Percentiles rank a stretch among this genome's conserved stretches.
phyloP scores from a whole-genome alignment of 2,888 invertebrate species.

The Clivina fossor region DNA sequence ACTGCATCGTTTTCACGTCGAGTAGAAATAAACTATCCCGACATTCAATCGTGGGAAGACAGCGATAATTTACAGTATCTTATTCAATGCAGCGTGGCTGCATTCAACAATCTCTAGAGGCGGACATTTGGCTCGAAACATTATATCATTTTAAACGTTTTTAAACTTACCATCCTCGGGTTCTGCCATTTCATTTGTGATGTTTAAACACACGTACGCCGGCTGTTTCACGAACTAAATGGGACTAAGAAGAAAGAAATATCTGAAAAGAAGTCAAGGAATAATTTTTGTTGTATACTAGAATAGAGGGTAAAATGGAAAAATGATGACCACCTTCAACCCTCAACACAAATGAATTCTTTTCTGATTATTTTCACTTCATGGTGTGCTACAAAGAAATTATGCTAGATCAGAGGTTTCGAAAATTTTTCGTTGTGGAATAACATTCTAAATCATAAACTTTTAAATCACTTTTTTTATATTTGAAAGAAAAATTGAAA shows the following conservation, averaged over 20 bases:
- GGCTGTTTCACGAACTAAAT: constrained; percentile 12
- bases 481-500: no score
- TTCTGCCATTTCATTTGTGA: constrained; percentile 2
- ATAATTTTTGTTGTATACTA: no score
- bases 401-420: constrained; percentile 31
- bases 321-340: constrained; percentile 26
- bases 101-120: constrained; percentile 13
- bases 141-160: constrained; percentile 21
- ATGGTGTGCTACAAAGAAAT: constrained; percentile 34
- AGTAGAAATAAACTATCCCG: no score
- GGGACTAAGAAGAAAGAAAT: no score
- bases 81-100: background rate
- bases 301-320: constrained; percentile 15
- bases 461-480: no score
- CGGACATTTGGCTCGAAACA: constrained; percentile 15
- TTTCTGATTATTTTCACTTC: constrained; percentile 37
- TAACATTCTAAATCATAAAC: constrained; percentile 10
- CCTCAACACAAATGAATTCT: constrained; percentile 32
- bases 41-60: constrained; percentile 15
- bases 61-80: constrained; percentile 9
- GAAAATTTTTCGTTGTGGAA: constrained; percentile 17
- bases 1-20: no score
- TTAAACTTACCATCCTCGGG: constrained; percentile 1
- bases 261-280: no score
- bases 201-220: constrained; percentile 13